Base-by-base conservation (phyloP, 2,888 invertebrate genomes). In the Zonitis immaculata region DNA sequence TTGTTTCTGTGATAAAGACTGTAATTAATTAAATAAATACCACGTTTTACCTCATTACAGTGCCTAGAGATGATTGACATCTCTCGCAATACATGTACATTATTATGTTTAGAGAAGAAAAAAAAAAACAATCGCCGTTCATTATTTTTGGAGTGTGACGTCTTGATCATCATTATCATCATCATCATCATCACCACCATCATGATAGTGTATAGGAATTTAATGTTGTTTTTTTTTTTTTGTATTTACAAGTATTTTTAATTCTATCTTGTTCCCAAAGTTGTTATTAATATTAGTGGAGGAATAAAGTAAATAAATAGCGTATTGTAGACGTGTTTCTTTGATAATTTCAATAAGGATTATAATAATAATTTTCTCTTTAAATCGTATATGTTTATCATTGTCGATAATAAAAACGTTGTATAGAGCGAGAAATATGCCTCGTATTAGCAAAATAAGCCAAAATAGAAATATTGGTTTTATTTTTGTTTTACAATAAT, bases 21-120 rank as follows among this genome's bases (percentile, higher is more conserved):
- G 62, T 66, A 60, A 57, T 58, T 57, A 52, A 63, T 66, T 68
- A 67, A 35, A 35, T 16, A 35, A n/a, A n/a, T 30, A 18, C 35
- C 35, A 73, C 73, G 65, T 71, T 72, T 73, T 76, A 76, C 76
- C 76, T 76, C 75, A 76, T 72, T 70, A 70, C 74, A 74, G 76
- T 76, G 76, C 76, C 76, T 77, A 71, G 69, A 73, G 72, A 64
- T 57, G 49, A 35, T 18, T 32, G 54, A 16, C 30, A 58, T 59
- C 69, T 68, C 66, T 65, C 70, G 73, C 73, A 72, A 73, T 73
- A 73, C n/a, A n/a, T n/a, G n/a, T n/a, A n/a, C n/a, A n/a, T 70
- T 60, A 32, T 30, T 35, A 51, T 54, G 55, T 56, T 59, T 32
- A n/a, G 28, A 32, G 2, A 32, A 6, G 14, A 14, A 32, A 32